Conservation (phyloP, 35 echinoderm and acorn worm genomes). For the Strongylocentrotus purpuratus region DNA sequence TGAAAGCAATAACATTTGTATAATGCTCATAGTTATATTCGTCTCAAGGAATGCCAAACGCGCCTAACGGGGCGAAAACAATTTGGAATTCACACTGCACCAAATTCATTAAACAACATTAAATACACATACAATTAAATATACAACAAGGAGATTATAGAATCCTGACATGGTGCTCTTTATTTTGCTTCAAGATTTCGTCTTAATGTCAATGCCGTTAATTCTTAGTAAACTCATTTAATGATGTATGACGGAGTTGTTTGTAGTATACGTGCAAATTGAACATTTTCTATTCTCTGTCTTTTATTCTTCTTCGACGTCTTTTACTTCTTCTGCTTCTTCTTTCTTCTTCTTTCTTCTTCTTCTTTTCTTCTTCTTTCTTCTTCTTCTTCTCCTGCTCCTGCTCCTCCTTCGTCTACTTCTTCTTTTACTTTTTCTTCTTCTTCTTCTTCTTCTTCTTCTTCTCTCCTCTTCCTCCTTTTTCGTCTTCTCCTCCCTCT, state of each 20-base stretch:
- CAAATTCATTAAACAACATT: not conserved
- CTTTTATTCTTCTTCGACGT: not conserved
- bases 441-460: not conserved
- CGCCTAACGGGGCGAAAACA: too few species aligned
- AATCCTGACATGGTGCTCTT: not conserved
- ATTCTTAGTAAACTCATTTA: too few species aligned
- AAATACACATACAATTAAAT: not conserved
- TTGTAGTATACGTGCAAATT: too few species aligned
- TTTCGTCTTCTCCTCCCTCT: not conserved
- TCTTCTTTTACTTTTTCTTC: not conserved
- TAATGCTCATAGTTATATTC: not conserved
- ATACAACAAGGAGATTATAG: not conserved
- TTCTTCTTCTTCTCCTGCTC: not conserved
- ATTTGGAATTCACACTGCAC: too few species aligned
- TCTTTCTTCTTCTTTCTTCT: too few species aligned
- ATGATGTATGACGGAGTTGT: too few species aligned
- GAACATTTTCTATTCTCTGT: not conserved
- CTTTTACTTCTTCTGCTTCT: too few species aligned
- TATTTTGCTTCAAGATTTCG: not conserved
- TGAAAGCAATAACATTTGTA: too few species aligned
- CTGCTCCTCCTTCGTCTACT: not conserved
- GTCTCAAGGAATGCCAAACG: too few species aligned
- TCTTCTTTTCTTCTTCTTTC: not conserved
- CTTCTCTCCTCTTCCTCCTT: not conserved
- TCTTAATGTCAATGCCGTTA: not conserved